Percentiles rank a stretch among this genome's conserved stretches.
Evolutionary conservation across 2,797 vertebrate species (phyloP).

Genomic region (Sardinella longiceps): DNA sequence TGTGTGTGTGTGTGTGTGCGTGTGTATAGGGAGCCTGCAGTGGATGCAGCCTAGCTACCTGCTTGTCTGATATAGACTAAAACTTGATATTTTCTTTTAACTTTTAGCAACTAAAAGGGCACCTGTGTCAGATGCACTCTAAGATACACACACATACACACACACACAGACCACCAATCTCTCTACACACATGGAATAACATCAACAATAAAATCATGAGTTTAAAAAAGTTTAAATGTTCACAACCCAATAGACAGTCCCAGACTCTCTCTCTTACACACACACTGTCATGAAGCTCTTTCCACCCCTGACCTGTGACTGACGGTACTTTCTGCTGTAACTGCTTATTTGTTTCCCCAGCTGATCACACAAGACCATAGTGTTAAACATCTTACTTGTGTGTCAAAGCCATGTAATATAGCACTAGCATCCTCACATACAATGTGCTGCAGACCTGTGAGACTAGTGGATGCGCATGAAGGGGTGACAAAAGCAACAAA

Average conservation of each 20-base stretch:
- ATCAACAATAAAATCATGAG: not conserved
- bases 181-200: not conserved
- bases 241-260: not conserved
- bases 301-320: not conserved
- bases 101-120: not conserved
- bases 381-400: not conserved
- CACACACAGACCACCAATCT: not conserved
- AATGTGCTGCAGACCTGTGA: not conserved
- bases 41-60: not conserved
- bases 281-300: not conserved
- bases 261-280: not conserved
- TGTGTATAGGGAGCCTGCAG: not conserved
- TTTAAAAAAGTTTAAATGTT: not conserved
- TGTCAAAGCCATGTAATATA: not conserved
- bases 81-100: not conserved
- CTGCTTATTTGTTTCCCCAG: not conserved
- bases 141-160: not conserved
- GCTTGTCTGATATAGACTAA: not conserved
- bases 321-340: not conserved
- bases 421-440: not conserved
- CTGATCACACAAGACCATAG: not conserved
- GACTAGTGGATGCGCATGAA: not conserved
- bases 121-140: not conserved
- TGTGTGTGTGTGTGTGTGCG: constrained; percentile 17
- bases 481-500: not conserved